Evolutionary conservation across 1,140 invertebrate species (phyloP).

Genomic region (Grapholita molesta): DNA sequence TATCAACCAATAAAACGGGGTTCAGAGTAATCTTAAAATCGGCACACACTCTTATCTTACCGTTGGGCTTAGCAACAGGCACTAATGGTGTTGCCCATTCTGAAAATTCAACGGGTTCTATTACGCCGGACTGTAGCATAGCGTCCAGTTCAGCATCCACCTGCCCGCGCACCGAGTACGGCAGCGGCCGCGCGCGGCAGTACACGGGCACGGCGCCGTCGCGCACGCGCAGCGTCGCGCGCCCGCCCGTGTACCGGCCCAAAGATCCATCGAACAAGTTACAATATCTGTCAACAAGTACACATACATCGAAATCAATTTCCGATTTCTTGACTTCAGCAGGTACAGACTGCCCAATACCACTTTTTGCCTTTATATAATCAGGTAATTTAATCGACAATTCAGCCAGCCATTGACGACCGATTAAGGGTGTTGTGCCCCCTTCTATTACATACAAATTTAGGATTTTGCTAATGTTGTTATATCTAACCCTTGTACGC

Average conservation of each 20-base stretch:
- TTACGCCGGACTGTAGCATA: not conserved
- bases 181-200: conserved; percentile 1
- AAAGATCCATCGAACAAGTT: not conserved
- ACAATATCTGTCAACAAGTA: not conserved
- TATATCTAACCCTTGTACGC: no score
- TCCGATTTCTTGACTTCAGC: no score
- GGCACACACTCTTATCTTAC: conserved; percentile 5
- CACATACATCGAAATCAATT: not conserved
- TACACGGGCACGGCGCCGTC: not conserved
- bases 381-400: no score
- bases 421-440: not conserved
- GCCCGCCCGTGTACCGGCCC: not conserved
- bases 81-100: conserved; percentile 17
- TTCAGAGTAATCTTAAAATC: conserved; percentile 20
- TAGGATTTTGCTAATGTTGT: not conserved
- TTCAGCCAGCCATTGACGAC: not conserved
- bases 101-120: not conserved
- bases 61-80: not conserved
- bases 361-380: no score
- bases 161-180: not conserved
- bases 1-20: conserved; percentile 10
- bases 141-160: conserved; percentile 11
- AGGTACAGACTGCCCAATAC: not conserved
- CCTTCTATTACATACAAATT: not conserved
- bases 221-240: not conserved